Conservation (phyloP, 1,140 invertebrate genomes). For the Grapholita molesta region DNA sequence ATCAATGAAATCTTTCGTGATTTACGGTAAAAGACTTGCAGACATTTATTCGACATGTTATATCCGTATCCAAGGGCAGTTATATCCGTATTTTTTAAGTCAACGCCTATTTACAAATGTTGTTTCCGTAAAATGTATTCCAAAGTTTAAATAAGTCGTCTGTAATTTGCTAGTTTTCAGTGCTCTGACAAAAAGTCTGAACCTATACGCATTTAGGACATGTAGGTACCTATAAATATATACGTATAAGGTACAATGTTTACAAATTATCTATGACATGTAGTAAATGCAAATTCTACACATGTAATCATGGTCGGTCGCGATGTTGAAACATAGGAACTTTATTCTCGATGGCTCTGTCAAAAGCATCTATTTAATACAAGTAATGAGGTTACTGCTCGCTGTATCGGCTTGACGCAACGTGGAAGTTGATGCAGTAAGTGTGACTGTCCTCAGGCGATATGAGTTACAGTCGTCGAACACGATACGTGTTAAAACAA, state of each 20-base stretch:
- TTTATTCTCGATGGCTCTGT: not conserved
- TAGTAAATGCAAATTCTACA: not conserved
- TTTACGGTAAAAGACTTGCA: not conserved
- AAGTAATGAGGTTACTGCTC: not conserved
- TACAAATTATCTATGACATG: too few species aligned
- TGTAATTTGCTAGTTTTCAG: too few species aligned
- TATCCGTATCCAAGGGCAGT: not conserved
- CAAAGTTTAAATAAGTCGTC: too few species aligned
- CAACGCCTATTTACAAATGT: too few species aligned
- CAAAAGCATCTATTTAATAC: not conserved
- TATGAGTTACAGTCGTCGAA: conserved; percentile 12
- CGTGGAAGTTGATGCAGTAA: not conserved
- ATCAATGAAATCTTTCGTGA: not conserved
- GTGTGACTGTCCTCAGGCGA: conserved; percentile 10
- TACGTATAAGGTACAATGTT: too few species aligned
- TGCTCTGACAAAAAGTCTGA: too few species aligned
- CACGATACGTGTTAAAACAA: conserved; percentile 10
- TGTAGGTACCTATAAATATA: too few species aligned
- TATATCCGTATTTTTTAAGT: too few species aligned
- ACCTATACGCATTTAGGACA: too few species aligned
- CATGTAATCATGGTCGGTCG: not conserved
- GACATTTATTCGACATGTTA: not conserved
- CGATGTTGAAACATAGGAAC: not conserved
- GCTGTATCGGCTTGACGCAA: not conserved
- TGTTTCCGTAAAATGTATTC: too few species aligned